Evolutionary conservation across 1,140 invertebrate species (phyloP).

Genomic region (Berghia stephanieae): DNA sequence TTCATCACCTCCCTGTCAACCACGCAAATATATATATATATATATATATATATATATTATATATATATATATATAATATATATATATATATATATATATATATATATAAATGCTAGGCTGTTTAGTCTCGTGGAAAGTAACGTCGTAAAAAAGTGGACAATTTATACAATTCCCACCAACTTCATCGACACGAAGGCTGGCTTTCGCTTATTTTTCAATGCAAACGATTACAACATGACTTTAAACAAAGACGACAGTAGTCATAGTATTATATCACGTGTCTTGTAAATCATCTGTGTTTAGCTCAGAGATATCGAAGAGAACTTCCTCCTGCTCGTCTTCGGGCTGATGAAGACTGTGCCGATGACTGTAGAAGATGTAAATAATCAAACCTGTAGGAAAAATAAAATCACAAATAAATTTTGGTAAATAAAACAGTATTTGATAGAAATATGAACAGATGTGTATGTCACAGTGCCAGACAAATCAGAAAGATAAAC

Average conservation of each 20-base stretch:
- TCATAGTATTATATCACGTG: background rate
- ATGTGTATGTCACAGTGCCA: background rate
- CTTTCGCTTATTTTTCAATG: background rate
- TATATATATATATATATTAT: too few relatives aligned
- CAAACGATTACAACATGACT: background rate
- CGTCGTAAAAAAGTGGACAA: background rate
- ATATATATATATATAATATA: too few relatives aligned
- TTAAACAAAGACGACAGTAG: background rate
- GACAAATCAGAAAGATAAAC: background rate
- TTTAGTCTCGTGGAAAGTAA: background rate
- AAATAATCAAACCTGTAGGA: constrained; percentile 80
- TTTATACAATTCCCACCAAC: background rate
- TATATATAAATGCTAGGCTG: background rate
- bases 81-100: too few relatives aligned
- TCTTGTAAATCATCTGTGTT: background rate
- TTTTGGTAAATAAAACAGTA: background rate
- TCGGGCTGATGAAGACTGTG: constrained; percentile 77
- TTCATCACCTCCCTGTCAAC: too few relatives aligned
- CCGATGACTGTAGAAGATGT: constrained; percentile 86
- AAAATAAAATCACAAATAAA: too few relatives aligned
- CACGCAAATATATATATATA: too few relatives aligned
- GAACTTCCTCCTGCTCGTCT: constrained; percentile 56
- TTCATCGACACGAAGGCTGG: background rate
- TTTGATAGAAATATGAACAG: background rate
- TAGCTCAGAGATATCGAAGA: constrained; percentile 50